Evolutionary conservation across 2,888 invertebrate genomes (phyloP), one percentile per base, ranked within the genome.

Genomic region (Agrochola macilenta): DNA sequence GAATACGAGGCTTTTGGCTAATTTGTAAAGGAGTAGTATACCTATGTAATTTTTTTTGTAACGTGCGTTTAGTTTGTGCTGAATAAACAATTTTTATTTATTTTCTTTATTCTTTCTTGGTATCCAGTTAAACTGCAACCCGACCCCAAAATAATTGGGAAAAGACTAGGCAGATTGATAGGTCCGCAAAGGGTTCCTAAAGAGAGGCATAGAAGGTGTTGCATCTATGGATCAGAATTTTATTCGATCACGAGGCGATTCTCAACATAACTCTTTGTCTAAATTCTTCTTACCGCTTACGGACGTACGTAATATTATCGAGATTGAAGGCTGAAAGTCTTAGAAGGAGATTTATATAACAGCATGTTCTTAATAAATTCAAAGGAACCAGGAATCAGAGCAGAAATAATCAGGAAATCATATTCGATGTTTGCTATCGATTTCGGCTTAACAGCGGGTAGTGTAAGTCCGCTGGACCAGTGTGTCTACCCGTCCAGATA

Each of bases 401-500:
- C 43, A 26, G n/a, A 70, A 58, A 57, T n/a, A 14, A 83, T 58
- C 69, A 83, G 78, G 65, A 70, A 80, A 80, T 61, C 83, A 69
- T 83, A 83, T 83, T 70, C 54, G 78, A 57, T 54, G 57, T 70
- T 49, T 17, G 57, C 35, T 63, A 81, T 81, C 70, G 80, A 83
- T 81, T 83, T 83, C 11, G 52, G 66, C 79, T 81, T 52, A 83
- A 35, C 52, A 68, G 26, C 5, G 60, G 39, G 35, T 68, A 68
- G 39, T 74, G 60, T 85, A 85, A 74, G 76, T 77, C 68, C 72
- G 64, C 58, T 65, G 79, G 75, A 76, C 84, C 74, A 75, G 74
- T 26, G 78, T 87, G 79, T 77, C 61, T 79, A 73, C 77, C 74
- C 76, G 70, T 79, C 74, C 72, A 77, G 85, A 87, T 85, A 87